A percentile compares a stretch with the other conserved stretches of the same genome.
Evolutionary conservation across 1,140 invertebrate genomes (phyloP).

Genomic region (Lepidurus apus): DNA sequence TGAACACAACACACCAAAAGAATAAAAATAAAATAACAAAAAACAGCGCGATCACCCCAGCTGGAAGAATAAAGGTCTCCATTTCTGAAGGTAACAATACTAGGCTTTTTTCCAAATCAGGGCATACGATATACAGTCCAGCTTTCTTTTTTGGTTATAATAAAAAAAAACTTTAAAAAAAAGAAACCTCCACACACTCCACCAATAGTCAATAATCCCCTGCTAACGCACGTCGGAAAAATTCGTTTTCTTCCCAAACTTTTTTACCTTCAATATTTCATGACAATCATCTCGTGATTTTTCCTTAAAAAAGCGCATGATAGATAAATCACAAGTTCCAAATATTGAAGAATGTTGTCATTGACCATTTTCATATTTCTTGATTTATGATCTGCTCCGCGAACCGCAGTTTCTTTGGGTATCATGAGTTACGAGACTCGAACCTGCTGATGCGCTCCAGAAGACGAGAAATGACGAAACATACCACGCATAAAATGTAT

Average conservation of each 20-base stretch:
- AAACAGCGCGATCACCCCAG: conserved; percentile 7
- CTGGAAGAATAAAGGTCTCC: not conserved
- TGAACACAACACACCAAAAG: not conserved
- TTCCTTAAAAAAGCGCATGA: not conserved
- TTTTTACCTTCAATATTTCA: not conserved
- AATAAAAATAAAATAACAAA: not conserved
- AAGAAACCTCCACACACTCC: not conserved
- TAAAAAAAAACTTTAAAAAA: not conserved
- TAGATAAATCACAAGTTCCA: not conserved
- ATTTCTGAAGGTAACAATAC: not conserved
- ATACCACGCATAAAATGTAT: not conserved
- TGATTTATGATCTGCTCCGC: not conserved
- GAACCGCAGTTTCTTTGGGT: too few species aligned
- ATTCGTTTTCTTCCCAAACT: not conserved
- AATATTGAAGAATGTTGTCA: not conserved
- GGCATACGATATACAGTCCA: not conserved
- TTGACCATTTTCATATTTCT: not conserved
- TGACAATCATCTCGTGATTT: not conserved
- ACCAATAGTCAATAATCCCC: not conserved
- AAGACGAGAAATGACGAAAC: conserved; percentile 3
- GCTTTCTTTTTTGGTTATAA: not conserved
- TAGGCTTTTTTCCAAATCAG: conserved; percentile 9
- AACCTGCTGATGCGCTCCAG: conserved; percentile 5
- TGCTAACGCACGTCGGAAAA: not conserved
- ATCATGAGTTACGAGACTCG: not conserved